Evolutionary conservation across 2,888 invertebrate species (phyloP).

Genomic region (Sphecodes monilicornis): DNA sequence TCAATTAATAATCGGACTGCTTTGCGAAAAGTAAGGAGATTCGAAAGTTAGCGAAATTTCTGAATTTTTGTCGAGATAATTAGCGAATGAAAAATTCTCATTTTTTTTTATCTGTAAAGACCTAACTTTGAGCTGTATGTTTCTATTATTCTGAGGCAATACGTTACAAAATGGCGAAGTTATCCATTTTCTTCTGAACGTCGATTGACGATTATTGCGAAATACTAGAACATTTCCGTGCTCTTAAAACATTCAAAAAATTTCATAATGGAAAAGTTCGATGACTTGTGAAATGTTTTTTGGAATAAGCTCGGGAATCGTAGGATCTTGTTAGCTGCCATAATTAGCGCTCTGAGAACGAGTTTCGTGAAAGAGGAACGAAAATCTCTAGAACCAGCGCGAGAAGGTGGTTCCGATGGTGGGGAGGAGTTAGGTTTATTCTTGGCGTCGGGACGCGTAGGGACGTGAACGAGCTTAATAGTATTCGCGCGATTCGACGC

Average conservation of each 20-base stretch:
- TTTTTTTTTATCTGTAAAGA: not conserved
- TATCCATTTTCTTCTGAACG: too few relatives aligned
- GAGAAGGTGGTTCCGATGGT: conserved; percentile 68
- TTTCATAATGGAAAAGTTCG: not conserved
- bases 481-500: conserved; percentile 76
- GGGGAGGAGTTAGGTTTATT: conserved; percentile 78
- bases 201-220: too few relatives aligned
- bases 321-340: not conserved
- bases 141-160: not conserved
- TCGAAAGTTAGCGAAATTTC: not conserved
- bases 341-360: conserved; percentile 16
- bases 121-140: not conserved
- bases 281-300: not conserved
- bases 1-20: not conserved
- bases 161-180: not conserved
- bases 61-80: not conserved
- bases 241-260: not conserved
- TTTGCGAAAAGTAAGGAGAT: not conserved
- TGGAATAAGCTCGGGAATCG: not conserved
- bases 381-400: conserved; percentile 43
- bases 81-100: not conserved
- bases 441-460: conserved; percentile 77
- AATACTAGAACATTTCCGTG: not conserved
- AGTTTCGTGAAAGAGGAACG: conserved; percentile 38
- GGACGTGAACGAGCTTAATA: conserved; percentile 70